These are phyloP conservation scores for Drosophila setosimentum DNA, from an alignment of 2,888 invertebrate genomes.

Conservation along the genomic window DNA sequence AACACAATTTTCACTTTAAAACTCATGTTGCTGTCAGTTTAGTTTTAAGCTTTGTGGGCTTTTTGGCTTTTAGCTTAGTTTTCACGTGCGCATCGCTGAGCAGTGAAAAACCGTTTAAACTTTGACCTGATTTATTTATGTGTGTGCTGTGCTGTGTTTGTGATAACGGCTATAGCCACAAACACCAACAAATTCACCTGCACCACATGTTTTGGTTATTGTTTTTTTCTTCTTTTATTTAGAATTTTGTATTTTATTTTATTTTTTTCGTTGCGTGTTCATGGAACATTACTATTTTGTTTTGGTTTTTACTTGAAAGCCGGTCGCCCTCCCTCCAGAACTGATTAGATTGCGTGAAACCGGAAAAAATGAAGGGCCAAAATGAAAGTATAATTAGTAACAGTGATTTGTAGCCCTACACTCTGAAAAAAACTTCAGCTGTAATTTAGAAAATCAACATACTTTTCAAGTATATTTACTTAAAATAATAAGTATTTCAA, in stretches of 20 bases:
- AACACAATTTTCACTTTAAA: neutral
- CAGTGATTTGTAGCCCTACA: constrained; percentile 73
- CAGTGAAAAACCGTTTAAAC: constrained; percentile 44
- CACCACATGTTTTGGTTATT: constrained; percentile 4
- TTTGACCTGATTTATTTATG: constrained; percentile 63
- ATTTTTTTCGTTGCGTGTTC: constrained; percentile 47
- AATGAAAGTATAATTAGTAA: constrained; percentile 77
- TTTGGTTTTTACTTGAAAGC: constrained; percentile 5
- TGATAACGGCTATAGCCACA: constrained; percentile 49
- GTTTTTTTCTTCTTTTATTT: neutral
- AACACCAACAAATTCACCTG: constrained; percentile 17
- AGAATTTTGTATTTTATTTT: constrained; percentile 17
- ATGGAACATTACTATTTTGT: constrained; percentile 42
- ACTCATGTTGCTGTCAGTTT: neutral
- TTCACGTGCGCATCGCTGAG: constrained; percentile 37
- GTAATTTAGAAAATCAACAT: neutral
- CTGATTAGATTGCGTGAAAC: constrained; percentile 59
- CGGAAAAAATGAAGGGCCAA: constrained; percentile 5
- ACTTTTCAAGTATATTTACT: neutral
- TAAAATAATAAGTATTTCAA: neutral
- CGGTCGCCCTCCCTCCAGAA: constrained; percentile 13
- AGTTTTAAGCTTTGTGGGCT: no score
- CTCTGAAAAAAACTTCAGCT: neutral
- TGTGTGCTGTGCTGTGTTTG: constrained; percentile 33
- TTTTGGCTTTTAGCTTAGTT: constrained; percentile 1